A percentile compares a stretch with the other conserved stretches of the same genome.
Conservation (phyloP, 2,113 vertebrate species). For the Galeopterus variegatus region DNA sequence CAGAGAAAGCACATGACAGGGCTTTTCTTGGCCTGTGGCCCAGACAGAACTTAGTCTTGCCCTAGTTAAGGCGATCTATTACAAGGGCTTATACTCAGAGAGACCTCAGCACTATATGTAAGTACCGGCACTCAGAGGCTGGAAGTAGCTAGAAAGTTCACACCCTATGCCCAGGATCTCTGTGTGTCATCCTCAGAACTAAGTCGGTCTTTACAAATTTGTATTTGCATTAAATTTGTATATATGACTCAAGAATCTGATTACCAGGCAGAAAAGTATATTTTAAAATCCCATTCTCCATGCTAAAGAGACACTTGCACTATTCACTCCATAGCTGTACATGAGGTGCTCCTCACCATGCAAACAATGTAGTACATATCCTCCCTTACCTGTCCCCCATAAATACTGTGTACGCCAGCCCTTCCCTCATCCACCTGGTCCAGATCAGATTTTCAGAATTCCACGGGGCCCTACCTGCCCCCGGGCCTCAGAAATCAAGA, state of each 20-base stretch:
- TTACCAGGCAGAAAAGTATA: neutral
- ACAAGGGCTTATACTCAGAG: neutral
- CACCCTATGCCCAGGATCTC: neutral
- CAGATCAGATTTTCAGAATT: neutral
- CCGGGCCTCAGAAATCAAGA: neutral
- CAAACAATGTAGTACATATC: neutral
- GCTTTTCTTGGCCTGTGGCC: neutral
- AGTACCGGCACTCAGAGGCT: neutral
- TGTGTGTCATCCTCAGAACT: neutral
- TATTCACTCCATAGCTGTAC: neutral
- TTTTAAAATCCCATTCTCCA: neutral
- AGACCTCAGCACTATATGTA: neutral
- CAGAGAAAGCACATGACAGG: neutral
- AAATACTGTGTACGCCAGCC: neutral
- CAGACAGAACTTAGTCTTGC: neutral
- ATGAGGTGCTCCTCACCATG: neutral
- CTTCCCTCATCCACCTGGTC: too few species aligned
- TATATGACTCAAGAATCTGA: neutral
- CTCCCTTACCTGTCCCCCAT: too few species aligned
- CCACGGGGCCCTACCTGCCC: neutral
- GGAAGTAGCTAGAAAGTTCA: neutral
- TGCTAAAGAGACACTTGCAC: neutral
- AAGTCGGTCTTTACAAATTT: neutral
- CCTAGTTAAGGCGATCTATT: neutral
- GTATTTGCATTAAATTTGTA: neutral